A percentile compares a stretch with the other conserved stretches of the same genome.
Evolutionary conservation across 64 coral and sea anemone species (phyloP).

Genomic region (Montipora capricornis): DNA sequence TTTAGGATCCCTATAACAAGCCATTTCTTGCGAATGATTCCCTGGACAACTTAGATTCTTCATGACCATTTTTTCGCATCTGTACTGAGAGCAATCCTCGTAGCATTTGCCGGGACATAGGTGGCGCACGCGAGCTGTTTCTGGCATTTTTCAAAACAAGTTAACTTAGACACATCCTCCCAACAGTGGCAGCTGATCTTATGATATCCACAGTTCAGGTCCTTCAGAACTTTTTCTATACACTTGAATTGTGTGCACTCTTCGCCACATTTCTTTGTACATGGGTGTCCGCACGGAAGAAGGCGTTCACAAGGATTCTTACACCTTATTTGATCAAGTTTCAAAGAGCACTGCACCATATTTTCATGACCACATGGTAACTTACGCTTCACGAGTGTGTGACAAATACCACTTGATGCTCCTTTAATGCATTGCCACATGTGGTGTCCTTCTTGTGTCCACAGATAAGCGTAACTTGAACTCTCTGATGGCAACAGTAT

Average conservation of each 20-base stretch:
- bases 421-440: background rate
- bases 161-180: background rate
- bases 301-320: slow-evolving; percentile 32
- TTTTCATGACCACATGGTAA: slow-evolving; percentile 70
- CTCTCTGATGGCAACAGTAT: background rate
- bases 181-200: background rate
- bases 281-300: slow-evolving; percentile 58
- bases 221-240: background rate
- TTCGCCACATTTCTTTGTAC: slow-evolving; percentile 46
- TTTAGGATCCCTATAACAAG: slow-evolving; percentile 21
- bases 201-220: slow-evolving; percentile 28
- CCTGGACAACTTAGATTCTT: slow-evolving; percentile 11
- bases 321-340: slow-evolving; percentile 5
- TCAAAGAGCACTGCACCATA: slow-evolving; percentile 12
- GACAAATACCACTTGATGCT: background rate
- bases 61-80: background rate
- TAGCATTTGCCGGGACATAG: slow-evolving; percentile 18
- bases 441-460: slow-evolving; percentile 41
- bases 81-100: background rate
- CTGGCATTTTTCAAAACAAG: background rate
- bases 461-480: slow-evolving; percentile 29
- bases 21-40: slow-evolving; percentile 16
- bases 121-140: slow-evolving; percentile 1
- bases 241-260: slow-evolving; percentile 13
- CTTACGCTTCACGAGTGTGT: background rate